Conservation (phyloP, 2,113 vertebrate species). For the Caretta caretta region DNA sequence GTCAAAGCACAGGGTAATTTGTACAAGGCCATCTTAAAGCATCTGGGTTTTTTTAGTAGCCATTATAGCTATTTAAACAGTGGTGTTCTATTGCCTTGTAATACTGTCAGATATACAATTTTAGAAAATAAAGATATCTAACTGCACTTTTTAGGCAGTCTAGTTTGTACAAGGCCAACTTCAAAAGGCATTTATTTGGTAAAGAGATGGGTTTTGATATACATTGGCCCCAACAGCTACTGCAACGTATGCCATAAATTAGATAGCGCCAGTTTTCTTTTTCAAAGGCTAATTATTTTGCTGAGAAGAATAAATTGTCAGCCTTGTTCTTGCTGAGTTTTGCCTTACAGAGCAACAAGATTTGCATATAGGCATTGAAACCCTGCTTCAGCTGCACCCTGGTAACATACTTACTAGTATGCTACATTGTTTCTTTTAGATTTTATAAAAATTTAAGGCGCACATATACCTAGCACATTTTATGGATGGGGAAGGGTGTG, state of each 20-base stretch:
- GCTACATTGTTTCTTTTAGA: neutral
- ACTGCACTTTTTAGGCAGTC: neutral
- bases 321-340: neutral
- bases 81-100: neutral
- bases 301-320: neutral
- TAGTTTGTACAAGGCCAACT: neutral
- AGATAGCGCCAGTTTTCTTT: neutral
- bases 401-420: neutral
- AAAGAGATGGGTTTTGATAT: neutral
- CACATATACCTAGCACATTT: neutral
- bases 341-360: neutral
- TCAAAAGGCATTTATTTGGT: neutral
- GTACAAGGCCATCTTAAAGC: neutral
- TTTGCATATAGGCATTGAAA: neutral
- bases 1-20: neutral
- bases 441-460: fast-evolving
- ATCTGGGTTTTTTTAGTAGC: neutral
- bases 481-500: neutral
- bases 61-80: neutral
- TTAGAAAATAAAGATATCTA: neutral
- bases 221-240: neutral
- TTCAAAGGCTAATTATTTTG: neutral
- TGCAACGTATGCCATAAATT: neutral
- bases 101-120: neutral
- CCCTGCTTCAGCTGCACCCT: neutral